Evolutionary conservation across 2,888 invertebrate genomes (phyloP), one percentile per base, ranked within the genome.

Genomic region (Epirrhoe tristata): DNA sequence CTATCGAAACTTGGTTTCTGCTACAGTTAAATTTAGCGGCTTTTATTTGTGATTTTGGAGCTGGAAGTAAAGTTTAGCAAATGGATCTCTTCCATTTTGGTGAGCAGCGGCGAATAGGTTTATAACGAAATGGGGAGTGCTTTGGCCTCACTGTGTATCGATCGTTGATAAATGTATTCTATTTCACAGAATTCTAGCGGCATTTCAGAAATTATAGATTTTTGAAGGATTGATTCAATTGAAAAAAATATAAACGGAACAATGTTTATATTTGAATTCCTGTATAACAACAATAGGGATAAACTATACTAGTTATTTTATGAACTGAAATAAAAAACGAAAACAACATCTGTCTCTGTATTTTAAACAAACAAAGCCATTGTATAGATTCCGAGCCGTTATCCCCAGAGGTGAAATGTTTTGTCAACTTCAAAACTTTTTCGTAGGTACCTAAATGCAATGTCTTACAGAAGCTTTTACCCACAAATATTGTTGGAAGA

Each of bases 41-140:
- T 65, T 75, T 75, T 67, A 70, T 73, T 74, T 71, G 66, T 66
- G 70, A 74, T 72, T 73, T 58, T 32, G 58, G 58, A 60, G 59
- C 61, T 67, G 57, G 56, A 53, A 61, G 70, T 60, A 72, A 75
- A 77, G 72, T 75, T 75, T 70, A 58, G 58, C 57, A 60, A 69
- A 66, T 65, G 32, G 65, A 59, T 67, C 66, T 71, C 52, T 71
- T 63, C 58, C 63, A 63, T 60, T 66, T 60, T 66, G 50, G 62
- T 63, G 69, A 61, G 66, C 61, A 66, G 53, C 63, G 51, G 50
- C 36, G 39, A 67, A 67, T 68, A 52, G 54, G 48, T 70, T 60
- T 67, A 36, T 65, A 64, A 56, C 66, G 61, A 60, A 63, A 65
- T 51, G 46, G 52, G 53, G 57, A 51, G 59, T 43, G 65, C 43